These are phyloP conservation scores for Nymphalis c-album DNA, from an alignment of 2,888 invertebrate genomes.

Conservation along the genomic window DNA sequence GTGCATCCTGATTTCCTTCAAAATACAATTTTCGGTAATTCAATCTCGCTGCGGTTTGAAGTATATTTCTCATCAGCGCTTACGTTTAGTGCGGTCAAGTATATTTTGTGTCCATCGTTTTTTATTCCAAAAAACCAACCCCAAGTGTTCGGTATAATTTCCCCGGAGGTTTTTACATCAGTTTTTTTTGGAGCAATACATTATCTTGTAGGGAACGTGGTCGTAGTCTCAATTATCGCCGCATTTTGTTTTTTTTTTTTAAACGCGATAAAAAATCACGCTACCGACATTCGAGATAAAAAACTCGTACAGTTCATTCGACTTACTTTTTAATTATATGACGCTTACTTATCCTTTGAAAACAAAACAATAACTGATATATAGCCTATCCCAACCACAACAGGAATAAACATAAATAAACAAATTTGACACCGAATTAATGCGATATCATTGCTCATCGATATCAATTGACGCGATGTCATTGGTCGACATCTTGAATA, in stretches of 20 bases:
- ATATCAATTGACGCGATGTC: too few relatives aligned
- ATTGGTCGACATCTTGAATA: too few relatives aligned
- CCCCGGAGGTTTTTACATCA: constrained; percentile 26
- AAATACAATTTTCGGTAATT: constrained; percentile 22
- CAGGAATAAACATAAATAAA: too few relatives aligned
- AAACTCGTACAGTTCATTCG: background rate
- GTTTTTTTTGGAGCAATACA: constrained; percentile 19
- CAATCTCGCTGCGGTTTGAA: constrained; percentile 24
- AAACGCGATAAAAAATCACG: background rate
- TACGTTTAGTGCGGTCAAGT: constrained; percentile 26
- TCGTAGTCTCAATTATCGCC: constrained; percentile 18
- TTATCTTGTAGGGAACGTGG: constrained; percentile 18
- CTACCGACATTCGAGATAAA: background rate
- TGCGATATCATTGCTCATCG: too few relatives aligned
- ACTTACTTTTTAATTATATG: too few relatives aligned
- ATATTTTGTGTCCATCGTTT: constrained; percentile 21
- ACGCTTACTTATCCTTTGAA: too few relatives aligned
- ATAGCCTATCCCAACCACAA: too few relatives aligned
- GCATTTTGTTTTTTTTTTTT: constrained; percentile 16
- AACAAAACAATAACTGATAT: too few relatives aligned
- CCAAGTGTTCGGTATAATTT: constrained; percentile 29
- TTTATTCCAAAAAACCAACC: constrained; percentile 27
- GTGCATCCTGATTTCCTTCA: background rate
- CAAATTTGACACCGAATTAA: too few relatives aligned
- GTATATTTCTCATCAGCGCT: constrained; percentile 24